Evolutionary conservation across 2,888 invertebrate genomes (phyloP).

Genomic region (Eupeodes latifasciatus): DNA sequence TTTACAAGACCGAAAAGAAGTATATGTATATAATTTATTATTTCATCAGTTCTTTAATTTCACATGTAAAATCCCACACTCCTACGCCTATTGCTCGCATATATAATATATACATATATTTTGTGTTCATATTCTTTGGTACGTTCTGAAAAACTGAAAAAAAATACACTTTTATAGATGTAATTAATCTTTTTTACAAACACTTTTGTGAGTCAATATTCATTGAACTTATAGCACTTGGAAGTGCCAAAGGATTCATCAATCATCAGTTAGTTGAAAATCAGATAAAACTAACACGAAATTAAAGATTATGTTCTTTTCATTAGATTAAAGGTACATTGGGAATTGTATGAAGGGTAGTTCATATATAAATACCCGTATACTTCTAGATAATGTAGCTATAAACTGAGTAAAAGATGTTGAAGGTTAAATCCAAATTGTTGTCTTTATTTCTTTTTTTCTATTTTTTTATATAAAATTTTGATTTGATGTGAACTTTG

Average conservation of each 20-base stretch:
- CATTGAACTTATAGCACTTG: conserved; percentile 51
- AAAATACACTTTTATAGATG: conserved; percentile 36
- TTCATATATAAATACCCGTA: neutral
- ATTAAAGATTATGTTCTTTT: conserved; percentile 42
- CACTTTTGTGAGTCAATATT: conserved; percentile 58
- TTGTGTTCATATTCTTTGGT: neutral
- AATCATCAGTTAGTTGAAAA: conserved; percentile 58
- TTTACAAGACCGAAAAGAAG: conserved; percentile 21
- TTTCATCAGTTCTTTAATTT: conserved; percentile 5
- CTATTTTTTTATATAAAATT: conserved; percentile 3
- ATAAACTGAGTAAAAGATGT: conserved; percentile 36
- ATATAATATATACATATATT: neutral
- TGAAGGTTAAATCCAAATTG: conserved; percentile 52
- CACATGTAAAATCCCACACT: conserved; percentile 9
- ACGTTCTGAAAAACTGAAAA: neutral
- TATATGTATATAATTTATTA: conserved; percentile 39
- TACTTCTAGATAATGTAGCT: conserved; percentile 24
- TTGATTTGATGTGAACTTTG: conserved; percentile 39
- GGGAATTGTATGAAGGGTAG: conserved; percentile 11
- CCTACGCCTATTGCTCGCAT: conserved; percentile 19
- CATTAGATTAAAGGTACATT: neutral
- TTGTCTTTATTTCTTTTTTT: neutral
- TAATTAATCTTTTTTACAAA: conserved; percentile 62
- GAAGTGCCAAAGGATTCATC: conserved; percentile 64
- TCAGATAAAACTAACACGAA: conserved; percentile 64